phyloP scores from a whole-genome alignment of 2,888 invertebrate species.

The Ashinkailepas kermadecensis region DNA sequence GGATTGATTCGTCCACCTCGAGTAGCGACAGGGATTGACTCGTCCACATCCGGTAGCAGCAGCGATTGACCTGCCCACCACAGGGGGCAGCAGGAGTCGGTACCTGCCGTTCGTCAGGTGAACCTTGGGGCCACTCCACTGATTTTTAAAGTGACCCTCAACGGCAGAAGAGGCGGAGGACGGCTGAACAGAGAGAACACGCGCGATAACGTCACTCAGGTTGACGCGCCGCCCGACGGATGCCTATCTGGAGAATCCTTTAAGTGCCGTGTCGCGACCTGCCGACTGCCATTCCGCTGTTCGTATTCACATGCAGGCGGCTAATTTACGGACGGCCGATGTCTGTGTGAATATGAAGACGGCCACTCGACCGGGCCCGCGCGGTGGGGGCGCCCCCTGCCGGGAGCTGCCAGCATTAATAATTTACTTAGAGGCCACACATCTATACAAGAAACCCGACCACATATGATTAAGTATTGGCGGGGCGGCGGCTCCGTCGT shows the following conservation, averaged over 20 bases:
- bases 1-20: too few relatives aligned
- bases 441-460: not conserved
- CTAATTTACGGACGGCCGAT: not conserved
- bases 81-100: too few relatives aligned
- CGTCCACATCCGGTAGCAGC: too few relatives aligned
- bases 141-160: too few relatives aligned
- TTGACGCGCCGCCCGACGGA: not conserved
- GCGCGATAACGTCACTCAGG: not conserved
- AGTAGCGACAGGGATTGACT: too few relatives aligned
- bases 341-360: not conserved
- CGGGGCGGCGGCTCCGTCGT: not conserved
- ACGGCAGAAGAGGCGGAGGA: not conserved
- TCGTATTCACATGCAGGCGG: not conserved
- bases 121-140: too few relatives aligned
- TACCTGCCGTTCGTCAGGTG: too few relatives aligned
- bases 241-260: not conserved
- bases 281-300: not conserved
- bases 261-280: not conserved
- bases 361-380: not conserved
- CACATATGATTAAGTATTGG: not conserved
- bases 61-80: too few relatives aligned
- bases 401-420: not conserved
- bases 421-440: not conserved
- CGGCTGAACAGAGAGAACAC: not conserved
- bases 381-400: not conserved